Base-by-base conservation (phyloP, 2,797 vertebrate species). In the Helostoma temminkii region DNA sequence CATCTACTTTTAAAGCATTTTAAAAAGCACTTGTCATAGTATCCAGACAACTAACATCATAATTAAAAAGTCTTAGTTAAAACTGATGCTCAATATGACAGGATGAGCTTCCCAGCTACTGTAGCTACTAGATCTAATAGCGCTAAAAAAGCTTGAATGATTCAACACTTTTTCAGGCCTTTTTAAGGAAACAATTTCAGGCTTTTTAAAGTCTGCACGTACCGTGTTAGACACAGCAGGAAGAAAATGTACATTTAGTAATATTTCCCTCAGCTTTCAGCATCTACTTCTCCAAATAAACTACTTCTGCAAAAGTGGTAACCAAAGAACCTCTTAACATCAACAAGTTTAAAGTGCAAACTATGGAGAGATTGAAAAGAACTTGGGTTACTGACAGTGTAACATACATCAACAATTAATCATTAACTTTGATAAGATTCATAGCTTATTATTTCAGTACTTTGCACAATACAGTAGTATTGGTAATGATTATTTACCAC, bases 231-330 rank as follows among this genome's bases (percentile, higher is more conserved):
- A 53, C 0, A 66, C 12, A 26, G 28, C 12, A 0, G 3, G 16
- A 12, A 36, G 57, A 66, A 57, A 11, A 67, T 0, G 7, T 22
- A 21, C 1, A 8, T n/a, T 76, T 74, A 75, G 21, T 54, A 42
- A 71, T n/a, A 46, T 12, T 39, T 34, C 34, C 21, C 3, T 0
- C 26, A 12, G 21, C 19, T 21, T 50, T 36, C 4, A 6, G 52
- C 16, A 25, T 19, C 21, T 19, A 77, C 72, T 84, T 81, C 82
- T 77, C 58, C 18, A 74, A 84, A 81, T n/a, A 49, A 14, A 25
- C 24, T 28, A 68, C 71, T 77, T 84, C 82, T 74, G 39, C 37
- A 81, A 83, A 73, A 60, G 0, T 37, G 19, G 25, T 9, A 15
- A 46, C 22, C 2, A 61, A 14, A 57, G n/a, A 46, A 10, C 25